These are phyloP conservation scores for Sebastes jordani DNA, from an alignment of 2,797 vertebrate species.

Conservation along the genomic window DNA sequence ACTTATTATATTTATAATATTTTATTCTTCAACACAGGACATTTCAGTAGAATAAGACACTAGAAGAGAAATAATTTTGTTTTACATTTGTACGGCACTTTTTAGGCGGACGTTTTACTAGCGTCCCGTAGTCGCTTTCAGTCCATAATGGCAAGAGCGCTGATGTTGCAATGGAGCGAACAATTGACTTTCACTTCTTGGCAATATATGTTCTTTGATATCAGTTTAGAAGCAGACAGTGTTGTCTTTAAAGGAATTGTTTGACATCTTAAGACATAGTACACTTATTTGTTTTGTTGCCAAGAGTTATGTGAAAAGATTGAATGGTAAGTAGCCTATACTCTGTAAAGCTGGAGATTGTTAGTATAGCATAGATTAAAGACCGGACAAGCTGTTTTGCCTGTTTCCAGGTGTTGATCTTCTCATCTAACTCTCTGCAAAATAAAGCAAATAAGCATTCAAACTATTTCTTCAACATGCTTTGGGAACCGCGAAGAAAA, in stretches of 20 bases:
- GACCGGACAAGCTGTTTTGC: background rate
- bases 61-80: too few relatives aligned
- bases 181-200: too few relatives aligned
- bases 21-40: too few relatives aligned
- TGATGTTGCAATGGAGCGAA: too few relatives aligned
- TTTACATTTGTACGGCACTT: too few relatives aligned
- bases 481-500: background rate
- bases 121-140: too few relatives aligned
- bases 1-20: too few relatives aligned
- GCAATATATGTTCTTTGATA: too few relatives aligned
- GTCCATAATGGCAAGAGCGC: too few relatives aligned
- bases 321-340: background rate
- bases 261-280: background rate
- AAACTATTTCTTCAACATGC: background rate
- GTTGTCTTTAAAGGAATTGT: background rate
- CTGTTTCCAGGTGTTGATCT: background rate
- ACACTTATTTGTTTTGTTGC: background rate
- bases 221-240: background rate
- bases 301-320: too few relatives aligned
- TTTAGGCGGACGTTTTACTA: too few relatives aligned
- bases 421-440: background rate
- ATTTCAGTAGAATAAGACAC: too few relatives aligned
- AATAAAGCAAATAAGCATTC: background rate
- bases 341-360: background rate
- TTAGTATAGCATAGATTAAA: background rate